Conservation (phyloP, 2,888 invertebrate species). For the Theodoxus fluviatilis region DNA sequence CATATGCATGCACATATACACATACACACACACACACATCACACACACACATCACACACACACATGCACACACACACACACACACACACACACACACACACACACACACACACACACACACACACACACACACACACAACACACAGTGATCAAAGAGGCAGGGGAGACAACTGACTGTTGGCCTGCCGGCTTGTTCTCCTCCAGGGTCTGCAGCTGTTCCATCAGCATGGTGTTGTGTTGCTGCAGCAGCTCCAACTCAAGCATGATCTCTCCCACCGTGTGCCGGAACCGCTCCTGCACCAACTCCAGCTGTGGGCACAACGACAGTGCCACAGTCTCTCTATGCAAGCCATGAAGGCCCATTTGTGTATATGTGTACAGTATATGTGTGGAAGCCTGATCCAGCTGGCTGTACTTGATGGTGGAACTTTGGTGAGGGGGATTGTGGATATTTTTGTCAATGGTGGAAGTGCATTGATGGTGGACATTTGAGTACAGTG, state of each 20-base stretch:
- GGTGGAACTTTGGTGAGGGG: not conserved
- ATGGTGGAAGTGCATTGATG: no score
- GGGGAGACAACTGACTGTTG: no score
- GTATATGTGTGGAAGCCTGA: no score
- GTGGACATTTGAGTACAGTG: no score
- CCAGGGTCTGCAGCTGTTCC: constrained; percentile 60
- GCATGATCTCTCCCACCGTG: constrained; percentile 52
- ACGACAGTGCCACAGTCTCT: not conserved
- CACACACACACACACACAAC: constrained; percentile 10
- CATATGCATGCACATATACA: no score
- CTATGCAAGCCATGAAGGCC: not conserved
- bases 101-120: not conserved
- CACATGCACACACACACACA: not conserved
- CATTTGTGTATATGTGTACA: no score
- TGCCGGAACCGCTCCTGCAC: constrained; percentile 56
- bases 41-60: not conserved
- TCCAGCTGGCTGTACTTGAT: not conserved
- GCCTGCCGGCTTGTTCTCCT: constrained; percentile 53
- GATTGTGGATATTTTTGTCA: no score
- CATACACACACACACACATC: no score
- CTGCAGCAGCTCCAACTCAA: constrained; percentile 54
- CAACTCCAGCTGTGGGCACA: constrained; percentile 45
- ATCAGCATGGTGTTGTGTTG: constrained; percentile 59
- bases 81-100: not conserved
- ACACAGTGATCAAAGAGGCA: no score